Base-by-base conservation (phyloP, 2,888 invertebrate genomes). In the Synergus gifuensis region DNA sequence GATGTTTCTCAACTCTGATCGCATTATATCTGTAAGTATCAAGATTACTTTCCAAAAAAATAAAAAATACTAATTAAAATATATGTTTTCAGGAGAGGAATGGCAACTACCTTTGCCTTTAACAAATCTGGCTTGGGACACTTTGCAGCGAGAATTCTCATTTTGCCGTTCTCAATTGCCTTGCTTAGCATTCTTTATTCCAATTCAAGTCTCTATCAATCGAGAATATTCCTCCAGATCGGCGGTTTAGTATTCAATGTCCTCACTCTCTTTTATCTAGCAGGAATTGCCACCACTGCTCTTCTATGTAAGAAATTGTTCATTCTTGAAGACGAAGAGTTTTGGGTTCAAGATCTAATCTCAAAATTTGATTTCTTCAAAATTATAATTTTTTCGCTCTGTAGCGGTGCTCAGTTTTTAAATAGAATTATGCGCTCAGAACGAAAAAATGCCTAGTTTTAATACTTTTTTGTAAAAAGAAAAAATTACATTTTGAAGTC, bases 101-200 rank as follows among this genome's bases (percentile, higher is more conserved):
- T 97, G 86, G 95, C 96, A 0, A 95, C 97, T 0, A 97, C 97
- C 28, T 96, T 97, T 88, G 96, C 96, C 83, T 94, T 97, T 83
- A 96, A 96, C 85, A 94, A 94, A 87, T 94, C 95, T 76, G 97
- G 98, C 18, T 89, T 97, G 79, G 95, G 95, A 83, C 96, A 97
- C 82, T 94, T 97, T 84, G 95, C 96, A 83, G 93, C 97, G 86
- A 94, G 97, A 64, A 90, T 98, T 12, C 93, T 97, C 77, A 92
- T 96, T 7, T 90, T 98, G 67, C 97, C 98, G 0, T 91, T 96
- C 40, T 96, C 88, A 2, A 85, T 91, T 11, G 89, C 91, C 11
- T 77, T 91, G 14, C 82, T 91, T 40, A 91, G 89, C 76, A 86
- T 92, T 63, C 81, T 91, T 0, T 92, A 92, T 60, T 90, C 92